These are phyloP conservation scores for Anorthoa munda DNA, from an alignment of 2,888 invertebrate genomes.

Conservation along the genomic window DNA sequence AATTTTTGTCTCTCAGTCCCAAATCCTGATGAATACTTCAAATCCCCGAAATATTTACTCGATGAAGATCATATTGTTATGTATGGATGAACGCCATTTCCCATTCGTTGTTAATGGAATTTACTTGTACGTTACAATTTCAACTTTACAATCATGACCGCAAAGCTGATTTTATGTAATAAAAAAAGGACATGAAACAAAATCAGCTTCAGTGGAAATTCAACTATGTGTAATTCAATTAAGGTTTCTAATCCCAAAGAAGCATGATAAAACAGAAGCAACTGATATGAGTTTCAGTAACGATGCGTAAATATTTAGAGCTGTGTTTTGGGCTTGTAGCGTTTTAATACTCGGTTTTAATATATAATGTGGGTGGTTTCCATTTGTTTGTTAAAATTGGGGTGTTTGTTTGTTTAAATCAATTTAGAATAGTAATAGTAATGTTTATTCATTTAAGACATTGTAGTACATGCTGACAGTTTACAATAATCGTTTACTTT, in stretches of 20 bases:
- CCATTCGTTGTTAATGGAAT: conserved; percentile 30
- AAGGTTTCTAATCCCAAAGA: conserved; percentile 24
- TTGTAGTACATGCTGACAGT: too few relatives aligned
- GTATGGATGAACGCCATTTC: conserved; percentile 24
- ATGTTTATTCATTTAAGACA: too few relatives aligned
- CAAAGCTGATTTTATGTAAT: conserved; percentile 15
- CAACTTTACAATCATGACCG: conserved; percentile 16
- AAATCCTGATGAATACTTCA: conserved; percentile 36
- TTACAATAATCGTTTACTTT: too few relatives aligned
- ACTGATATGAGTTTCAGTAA: conserved; percentile 31
- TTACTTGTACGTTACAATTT: conserved; percentile 14
- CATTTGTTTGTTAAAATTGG: conserved; percentile 20
- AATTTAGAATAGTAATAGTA: too few relatives aligned
- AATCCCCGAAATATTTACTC: conserved; percentile 30
- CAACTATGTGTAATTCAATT: conserved; percentile 5
- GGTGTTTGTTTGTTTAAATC: conserved; percentile 15
- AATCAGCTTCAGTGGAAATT: conserved; percentile 5
- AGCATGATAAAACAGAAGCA: background rate
- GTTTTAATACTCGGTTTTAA: conserved; percentile 35
- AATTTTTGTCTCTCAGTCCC: conserved; percentile 14
- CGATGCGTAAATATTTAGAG: conserved; percentile 40
- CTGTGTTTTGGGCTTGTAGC: conserved; percentile 24
- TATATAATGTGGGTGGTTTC: conserved; percentile 5
- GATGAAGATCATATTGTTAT: conserved; percentile 30
- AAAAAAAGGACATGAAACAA: background rate